Evolutionary conservation across 23 tunicate species (phyloP).

Genomic region (Halocynthia roretzi): DNA sequence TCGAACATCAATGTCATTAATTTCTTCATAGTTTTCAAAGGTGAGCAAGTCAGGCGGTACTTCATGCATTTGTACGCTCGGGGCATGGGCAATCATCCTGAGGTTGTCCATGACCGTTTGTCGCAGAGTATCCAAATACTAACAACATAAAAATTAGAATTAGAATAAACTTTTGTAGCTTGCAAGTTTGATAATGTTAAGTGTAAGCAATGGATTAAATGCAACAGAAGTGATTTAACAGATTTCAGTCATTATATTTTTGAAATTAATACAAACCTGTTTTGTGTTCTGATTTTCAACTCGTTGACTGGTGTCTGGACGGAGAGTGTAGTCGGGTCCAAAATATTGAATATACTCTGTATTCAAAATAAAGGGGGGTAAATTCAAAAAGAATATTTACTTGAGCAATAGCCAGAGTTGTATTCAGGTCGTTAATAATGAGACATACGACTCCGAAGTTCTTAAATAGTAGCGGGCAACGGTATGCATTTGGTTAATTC

Average conservation of each 20-base stretch:
- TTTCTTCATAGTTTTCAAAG: conserved; percentile 79
- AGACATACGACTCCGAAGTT: no score
- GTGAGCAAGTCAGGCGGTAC: conserved; percentile 96
- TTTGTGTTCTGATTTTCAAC: conserved; percentile 94
- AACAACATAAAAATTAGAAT: neutral
- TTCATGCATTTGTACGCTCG: conserved; percentile 99
- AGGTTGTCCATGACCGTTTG: conserved; percentile 73
- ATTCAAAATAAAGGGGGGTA: neutral
- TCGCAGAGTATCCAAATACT: conserved; percentile 69
- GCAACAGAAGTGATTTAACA: no score
- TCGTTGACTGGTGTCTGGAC: conserved; percentile 94
- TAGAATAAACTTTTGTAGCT: no score
- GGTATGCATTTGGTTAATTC: no score
- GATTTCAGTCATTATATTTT: no score
- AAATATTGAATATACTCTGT: conserved; percentile 89
- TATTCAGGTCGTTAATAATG: no score
- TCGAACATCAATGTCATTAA: conserved; percentile 55
- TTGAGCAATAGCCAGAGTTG: no score
- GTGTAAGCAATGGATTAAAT: no score
- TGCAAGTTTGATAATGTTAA: no score
- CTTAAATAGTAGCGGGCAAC: no score
- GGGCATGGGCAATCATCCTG: conserved; percentile 77
- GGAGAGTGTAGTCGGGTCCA: conserved; percentile 88
- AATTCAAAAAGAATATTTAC: no score
- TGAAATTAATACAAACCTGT: conserved; percentile 12